Base-by-base conservation (phyloP, 2,113 vertebrate species). In the Chitala chitala region DNA sequence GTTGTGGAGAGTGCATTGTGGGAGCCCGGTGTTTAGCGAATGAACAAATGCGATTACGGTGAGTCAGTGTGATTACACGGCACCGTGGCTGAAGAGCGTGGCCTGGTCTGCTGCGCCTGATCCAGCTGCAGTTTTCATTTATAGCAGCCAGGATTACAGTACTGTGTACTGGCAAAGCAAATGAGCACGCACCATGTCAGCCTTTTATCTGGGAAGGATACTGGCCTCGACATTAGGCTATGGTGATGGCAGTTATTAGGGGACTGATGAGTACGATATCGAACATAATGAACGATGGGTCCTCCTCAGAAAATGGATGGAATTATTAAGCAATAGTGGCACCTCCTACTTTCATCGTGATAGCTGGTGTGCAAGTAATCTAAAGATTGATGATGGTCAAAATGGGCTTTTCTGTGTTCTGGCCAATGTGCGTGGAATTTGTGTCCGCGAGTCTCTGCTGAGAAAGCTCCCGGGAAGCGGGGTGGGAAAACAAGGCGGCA, bases 331-430 rank as follows among this genome's bases (percentile, higher is more conserved):
- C 76, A 68, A 61, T 75, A 74, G 79, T 78, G 75, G 76, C 82
- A 48, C 79, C 76, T 75, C 53, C 44, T 74, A 63, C 77, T 66
- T 44, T 80, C 59, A 76, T 76, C 77, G 74, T 80, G 73, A 72
- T 78, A 78, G 82, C 77, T 81, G 77, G 71, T 79, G 75, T 85
- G 69, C 78, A 79, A 81, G 80, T 79, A 73, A 84, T 84, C 82
- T 83, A 73, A 83, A 86, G 85, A 87, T 85, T 78, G 82, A 86
- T 86, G 84, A 84, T 63, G 78, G 79, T 59, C 79, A 66, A 82
- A 81, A 85, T 77, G 79, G 81, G 82, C 82, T 82, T 79, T 83
- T 83, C 78, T 77, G 75, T 79, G 70, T 71, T 74, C 44, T 80
- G 29, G 53, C 26, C 51, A 38, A 76, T 53, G 77, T 86, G 79